phyloP scores from a whole-genome alignment of 2,888 invertebrate genomes.

The Oeneis ivallda region DNA sequence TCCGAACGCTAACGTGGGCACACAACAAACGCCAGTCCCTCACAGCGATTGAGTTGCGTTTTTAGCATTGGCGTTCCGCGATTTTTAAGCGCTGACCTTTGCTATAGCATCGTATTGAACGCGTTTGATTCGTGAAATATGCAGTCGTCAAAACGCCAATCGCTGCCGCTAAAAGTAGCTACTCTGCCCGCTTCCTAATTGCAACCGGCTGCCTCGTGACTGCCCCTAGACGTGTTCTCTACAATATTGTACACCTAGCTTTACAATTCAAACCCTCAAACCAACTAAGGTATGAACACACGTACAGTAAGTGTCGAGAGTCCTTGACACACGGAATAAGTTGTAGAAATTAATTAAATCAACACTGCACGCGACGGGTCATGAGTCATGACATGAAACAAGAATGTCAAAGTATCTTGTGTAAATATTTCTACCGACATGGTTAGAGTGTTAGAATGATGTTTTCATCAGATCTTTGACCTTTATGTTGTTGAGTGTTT shows the following conservation, averaged over 20 bases:
- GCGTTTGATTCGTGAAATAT: too few relatives aligned
- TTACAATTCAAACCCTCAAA: neutral
- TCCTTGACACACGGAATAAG: conserved; percentile 42
- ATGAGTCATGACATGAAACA: neutral
- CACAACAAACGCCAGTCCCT: too few relatives aligned
- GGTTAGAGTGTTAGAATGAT: neutral
- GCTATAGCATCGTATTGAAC: too few relatives aligned
- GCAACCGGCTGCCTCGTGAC: too few relatives aligned
- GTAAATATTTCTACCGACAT: neutral
- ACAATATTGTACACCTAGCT: neutral
- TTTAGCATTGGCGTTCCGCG: too few relatives aligned
- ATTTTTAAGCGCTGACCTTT: too few relatives aligned
- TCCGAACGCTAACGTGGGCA: too few relatives aligned
- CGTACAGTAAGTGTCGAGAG: conserved; percentile 9
- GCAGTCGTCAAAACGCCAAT: too few relatives aligned
- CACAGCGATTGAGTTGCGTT: too few relatives aligned
- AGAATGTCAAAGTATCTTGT: conserved; percentile 16
- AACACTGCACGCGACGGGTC: conserved; percentile 1
- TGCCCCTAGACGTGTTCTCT: too few relatives aligned
- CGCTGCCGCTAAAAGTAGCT: too few relatives aligned
- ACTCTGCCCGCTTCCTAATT: too few relatives aligned
- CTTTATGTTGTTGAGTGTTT: neutral
- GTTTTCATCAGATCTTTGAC: conserved; percentile 12
- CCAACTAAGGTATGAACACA: conserved; percentile 19
- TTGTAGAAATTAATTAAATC: conserved; percentile 39